Conservation (phyloP, 2,888 invertebrate species). For the Aromia moschata region DNA sequence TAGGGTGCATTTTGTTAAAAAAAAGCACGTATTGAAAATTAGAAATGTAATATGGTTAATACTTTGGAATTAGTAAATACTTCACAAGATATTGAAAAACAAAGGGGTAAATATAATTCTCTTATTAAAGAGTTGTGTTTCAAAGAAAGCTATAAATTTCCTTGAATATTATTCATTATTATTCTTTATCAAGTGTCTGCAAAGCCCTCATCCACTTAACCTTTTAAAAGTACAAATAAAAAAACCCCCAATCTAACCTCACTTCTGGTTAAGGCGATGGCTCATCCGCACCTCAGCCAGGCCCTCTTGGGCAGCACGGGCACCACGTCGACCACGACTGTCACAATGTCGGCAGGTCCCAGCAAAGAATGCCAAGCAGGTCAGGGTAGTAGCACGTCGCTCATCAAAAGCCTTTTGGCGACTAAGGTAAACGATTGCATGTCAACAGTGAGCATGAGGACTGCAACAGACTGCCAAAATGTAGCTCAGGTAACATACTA, state of each 20-base stretch:
- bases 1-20: too few relatives aligned
- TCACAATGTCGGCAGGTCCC: slow-evolving; percentile 34
- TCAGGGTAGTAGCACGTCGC: slow-evolving; percentile 75
- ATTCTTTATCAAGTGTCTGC: too few relatives aligned
- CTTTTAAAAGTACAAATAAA: too few relatives aligned
- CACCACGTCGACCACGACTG: slow-evolving; percentile 48
- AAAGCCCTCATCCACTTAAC: too few relatives aligned
- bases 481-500: slow-evolving; percentile 65
- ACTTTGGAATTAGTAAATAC: too few relatives aligned
- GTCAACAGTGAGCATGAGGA: slow-evolving; percentile 63
- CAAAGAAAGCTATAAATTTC: too few relatives aligned
- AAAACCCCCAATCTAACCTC: slow-evolving; percentile 2
- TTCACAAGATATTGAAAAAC: too few relatives aligned
- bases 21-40: too few relatives aligned
- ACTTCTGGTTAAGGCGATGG: slow-evolving; percentile 63
- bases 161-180: too few relatives aligned
- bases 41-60: too few relatives aligned
- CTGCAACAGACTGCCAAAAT: slow-evolving; percentile 66
- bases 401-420: slow-evolving; percentile 93
- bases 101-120: too few relatives aligned
- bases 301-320: slow-evolving; percentile 64
- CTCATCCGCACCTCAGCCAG: slow-evolving; percentile 72
- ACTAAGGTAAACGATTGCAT: slow-evolving; percentile 83
- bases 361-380: slow-evolving; percentile 51
- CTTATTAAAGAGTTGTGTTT: too few relatives aligned